A percentile compares a stretch with the other conserved stretches of the same genome.
phyloP scores from a whole-genome alignment of 2,888 invertebrate genomes.

The Trichogramma evanescens region DNA sequence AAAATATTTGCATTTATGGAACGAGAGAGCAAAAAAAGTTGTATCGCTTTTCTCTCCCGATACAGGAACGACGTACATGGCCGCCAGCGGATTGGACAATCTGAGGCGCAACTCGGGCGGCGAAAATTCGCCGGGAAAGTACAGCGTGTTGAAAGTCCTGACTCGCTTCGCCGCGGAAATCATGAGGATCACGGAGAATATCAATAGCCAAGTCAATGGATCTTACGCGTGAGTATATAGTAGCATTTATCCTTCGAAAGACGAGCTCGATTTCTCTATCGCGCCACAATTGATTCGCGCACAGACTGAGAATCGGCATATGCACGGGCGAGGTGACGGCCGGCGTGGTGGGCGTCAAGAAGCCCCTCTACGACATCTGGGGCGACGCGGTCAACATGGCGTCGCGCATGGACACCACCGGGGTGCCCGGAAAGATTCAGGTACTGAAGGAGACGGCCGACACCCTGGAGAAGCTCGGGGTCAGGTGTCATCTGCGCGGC shows the following conservation, averaged over 20 bases:
- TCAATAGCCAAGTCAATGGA: slow-evolving; percentile 51
- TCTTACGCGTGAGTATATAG: slow-evolving; percentile 35
- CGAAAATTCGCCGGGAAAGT: slow-evolving; percentile 26
- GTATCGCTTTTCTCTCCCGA: not conserved
- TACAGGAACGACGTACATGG: slow-evolving; percentile 91
- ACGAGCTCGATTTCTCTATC: not conserved
- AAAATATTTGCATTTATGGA: no score
- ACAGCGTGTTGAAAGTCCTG: slow-evolving; percentile 53
- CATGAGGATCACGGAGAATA: slow-evolving; percentile 57
- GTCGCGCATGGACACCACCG: slow-evolving; percentile 91
- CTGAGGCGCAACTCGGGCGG: slow-evolving; percentile 56
- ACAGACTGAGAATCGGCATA: slow-evolving; percentile 59
- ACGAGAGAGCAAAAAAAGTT: not conserved
- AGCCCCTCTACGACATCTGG: slow-evolving; percentile 95
- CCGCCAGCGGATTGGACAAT: slow-evolving; percentile 84
- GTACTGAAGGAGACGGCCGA: slow-evolving; percentile 67
- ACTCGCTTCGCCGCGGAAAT: slow-evolving; percentile 69
- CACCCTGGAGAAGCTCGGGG: slow-evolving; percentile 61
- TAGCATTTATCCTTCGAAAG: not conserved
- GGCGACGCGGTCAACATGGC: slow-evolving; percentile 96
- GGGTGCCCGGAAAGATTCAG: slow-evolving; percentile 68
- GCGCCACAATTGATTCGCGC: not conserved
- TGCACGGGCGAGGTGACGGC: slow-evolving; percentile 87
- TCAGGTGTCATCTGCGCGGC: slow-evolving; percentile 63
- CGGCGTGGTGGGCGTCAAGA: slow-evolving; percentile 88